These are phyloP conservation scores for Zosterops lateralis DNA, from an alignment of 2,113 vertebrate species.

Conservation along the genomic window DNA sequence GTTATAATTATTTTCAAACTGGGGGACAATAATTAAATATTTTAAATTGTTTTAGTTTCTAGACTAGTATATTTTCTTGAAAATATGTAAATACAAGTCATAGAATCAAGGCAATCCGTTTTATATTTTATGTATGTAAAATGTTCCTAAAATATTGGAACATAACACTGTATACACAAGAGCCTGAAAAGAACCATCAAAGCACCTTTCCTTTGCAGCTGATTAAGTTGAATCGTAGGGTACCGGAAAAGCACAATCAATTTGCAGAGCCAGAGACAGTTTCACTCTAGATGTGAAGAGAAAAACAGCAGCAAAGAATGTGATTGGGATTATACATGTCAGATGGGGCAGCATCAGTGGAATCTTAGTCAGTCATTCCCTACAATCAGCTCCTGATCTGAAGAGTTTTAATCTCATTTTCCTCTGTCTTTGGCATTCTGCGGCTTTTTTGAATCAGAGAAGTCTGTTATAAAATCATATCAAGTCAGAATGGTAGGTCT, in stretches of 20 bases:
- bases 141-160: not conserved
- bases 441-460: not conserved
- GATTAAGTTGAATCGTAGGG: not conserved
- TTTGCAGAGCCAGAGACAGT: not conserved
- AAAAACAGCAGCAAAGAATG: not conserved
- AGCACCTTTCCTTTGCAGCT: not conserved
- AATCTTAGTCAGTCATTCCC: not conserved
- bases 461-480: not conserved
- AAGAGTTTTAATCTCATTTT: not conserved
- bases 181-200: not conserved
- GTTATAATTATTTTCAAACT: not conserved
- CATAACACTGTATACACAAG: not conserved
- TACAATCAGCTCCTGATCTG: not conserved
- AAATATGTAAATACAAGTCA: not conserved
- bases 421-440: not conserved
- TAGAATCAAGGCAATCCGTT: not conserved
- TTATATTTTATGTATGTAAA: not conserved
- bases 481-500: not conserved
- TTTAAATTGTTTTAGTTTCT: not conserved
- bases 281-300: not conserved
- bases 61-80: not conserved
- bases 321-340: accelerated
- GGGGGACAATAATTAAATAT: not conserved
- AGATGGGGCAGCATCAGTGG: not conserved
- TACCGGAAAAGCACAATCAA: not conserved